Base-by-base conservation (phyloP, 2,113 vertebrate species). In the Alces alces region DNA sequence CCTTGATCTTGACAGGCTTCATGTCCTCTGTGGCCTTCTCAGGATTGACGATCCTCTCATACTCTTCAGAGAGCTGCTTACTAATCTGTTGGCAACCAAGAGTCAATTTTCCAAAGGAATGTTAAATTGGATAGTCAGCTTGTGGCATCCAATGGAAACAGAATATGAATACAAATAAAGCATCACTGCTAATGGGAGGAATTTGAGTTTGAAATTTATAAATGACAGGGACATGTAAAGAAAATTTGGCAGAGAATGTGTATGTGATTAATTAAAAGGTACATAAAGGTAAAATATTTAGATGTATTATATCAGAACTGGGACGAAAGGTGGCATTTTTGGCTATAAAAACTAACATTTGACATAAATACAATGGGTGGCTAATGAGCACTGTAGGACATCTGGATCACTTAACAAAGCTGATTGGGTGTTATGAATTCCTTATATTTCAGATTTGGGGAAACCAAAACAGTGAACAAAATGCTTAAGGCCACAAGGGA, bases 41-140 rank as follows among this genome's bases (percentile, higher is more conserved):
- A 57, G 99, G 99, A 97, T 99, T 99, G 92, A 99, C 99, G 93
- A 99, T 99, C 94, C 99, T 99, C 97, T 99, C 99, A 5, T 99
- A 99, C 60, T 99, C 99, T 96, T 99, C 99, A 7, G 99, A 99
- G 30, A 99, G 99, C 95, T 99, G 99, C 97, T 99, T 99, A 98
- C 99, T 99, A 97, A 99, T 99, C 99, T 99, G 98, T 88, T 39
- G 96, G 97, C 97, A 96, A 96, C 79, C 87, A 98, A 92, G 91
- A 96, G 70, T 89, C 47, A 92, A 19, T 94, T 95, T 97, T 95
- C 55, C 76, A 95, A 89, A 60, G 54, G 86, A 84, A 90, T 28
- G 6, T 76, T 85, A 93, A 94, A 83, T 25, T 95, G 89, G 21
- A 50, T 11, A 76, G 94, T 78, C 30, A 94, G 43, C 30, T 83